Percentiles rank a stretch among this genome's conserved stretches.
These are phyloP conservation scores for Subanguina moxae DNA, from an alignment of 1,140 invertebrate species.

Conservation along the genomic window DNA sequence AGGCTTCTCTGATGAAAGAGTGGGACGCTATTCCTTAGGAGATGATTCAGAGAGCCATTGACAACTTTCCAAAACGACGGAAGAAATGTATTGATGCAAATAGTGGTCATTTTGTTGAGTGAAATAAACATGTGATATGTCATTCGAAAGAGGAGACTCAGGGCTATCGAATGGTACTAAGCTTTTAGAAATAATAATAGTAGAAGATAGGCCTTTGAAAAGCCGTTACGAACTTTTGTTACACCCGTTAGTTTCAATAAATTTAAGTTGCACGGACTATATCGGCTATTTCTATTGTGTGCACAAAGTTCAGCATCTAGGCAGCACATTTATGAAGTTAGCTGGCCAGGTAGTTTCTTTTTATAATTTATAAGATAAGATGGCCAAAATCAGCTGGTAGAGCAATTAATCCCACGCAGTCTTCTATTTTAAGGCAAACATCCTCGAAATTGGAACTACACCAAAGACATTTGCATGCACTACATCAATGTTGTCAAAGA, in stretches of 20 bases:
- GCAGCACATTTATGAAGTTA: background rate
- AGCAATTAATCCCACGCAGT: background rate
- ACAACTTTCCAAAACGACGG: no score
- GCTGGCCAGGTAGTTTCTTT: background rate
- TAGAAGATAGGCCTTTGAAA: background rate
- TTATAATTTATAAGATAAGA: background rate
- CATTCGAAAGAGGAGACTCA: no score
- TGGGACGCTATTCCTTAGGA: no score
- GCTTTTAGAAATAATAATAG: background rate
- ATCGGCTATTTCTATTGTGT: background rate
- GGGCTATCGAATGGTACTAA: no score
- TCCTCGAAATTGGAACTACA: conserved; percentile 1
- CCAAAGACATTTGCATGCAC: background rate
- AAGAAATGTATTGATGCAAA: no score
- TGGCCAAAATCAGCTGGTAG: background rate
- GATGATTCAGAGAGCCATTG: no score
- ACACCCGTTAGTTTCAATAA: background rate
- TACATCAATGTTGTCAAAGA: background rate
- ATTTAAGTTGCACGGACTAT: background rate
- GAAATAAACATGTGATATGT: no score
- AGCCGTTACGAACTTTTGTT: background rate
- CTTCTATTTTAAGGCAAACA: background rate
- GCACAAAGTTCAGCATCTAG: background rate
- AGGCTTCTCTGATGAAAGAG: no score
- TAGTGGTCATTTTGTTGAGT: no score